phyloP scores from a whole-genome alignment of 2,888 invertebrate genomes.

The Idaea aversata region DNA sequence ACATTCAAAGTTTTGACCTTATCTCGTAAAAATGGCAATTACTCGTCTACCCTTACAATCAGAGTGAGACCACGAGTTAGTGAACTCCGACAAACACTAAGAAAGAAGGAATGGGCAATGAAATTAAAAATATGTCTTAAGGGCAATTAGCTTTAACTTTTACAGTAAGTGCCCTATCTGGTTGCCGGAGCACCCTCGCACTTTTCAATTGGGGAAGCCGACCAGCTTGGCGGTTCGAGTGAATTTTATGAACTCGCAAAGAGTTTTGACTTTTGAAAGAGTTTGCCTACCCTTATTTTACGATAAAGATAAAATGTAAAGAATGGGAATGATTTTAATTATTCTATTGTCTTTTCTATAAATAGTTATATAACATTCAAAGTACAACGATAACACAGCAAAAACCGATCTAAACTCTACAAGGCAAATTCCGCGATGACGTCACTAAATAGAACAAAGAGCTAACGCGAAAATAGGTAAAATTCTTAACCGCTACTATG shows the following conservation, averaged over 20 bases:
- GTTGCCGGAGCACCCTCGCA: slow-evolving; percentile 57
- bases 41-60: slow-evolving; percentile 67
- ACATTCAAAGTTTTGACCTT: slow-evolving; percentile 76
- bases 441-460: slow-evolving; percentile 28
- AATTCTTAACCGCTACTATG: slow-evolving; percentile 59
- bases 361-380: neutral
- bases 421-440: slow-evolving; percentile 22
- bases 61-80: slow-evolving; percentile 55
- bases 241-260: slow-evolving; percentile 76
- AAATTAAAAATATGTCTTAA: slow-evolving; percentile 82
- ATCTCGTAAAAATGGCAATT: slow-evolving; percentile 78
- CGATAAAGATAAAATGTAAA: slow-evolving; percentile 12
- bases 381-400: neutral
- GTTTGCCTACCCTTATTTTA: slow-evolving; percentile 48
- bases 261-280: slow-evolving; percentile 64
- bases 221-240: slow-evolving; percentile 65
- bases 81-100: slow-evolving; percentile 72
- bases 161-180: slow-evolving; percentile 79
- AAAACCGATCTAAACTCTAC: neutral
- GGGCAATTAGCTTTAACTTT: slow-evolving; percentile 82
- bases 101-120: slow-evolving; percentile 78
- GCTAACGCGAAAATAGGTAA: slow-evolving; percentile 51
- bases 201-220: slow-evolving; percentile 77
- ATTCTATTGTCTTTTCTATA: neutral
- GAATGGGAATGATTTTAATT: neutral